Percentiles rank a stretch among this genome's conserved stretches.
Conservation (phyloP, 2,888 invertebrate species). For the Dryadula phaetusa region DNA sequence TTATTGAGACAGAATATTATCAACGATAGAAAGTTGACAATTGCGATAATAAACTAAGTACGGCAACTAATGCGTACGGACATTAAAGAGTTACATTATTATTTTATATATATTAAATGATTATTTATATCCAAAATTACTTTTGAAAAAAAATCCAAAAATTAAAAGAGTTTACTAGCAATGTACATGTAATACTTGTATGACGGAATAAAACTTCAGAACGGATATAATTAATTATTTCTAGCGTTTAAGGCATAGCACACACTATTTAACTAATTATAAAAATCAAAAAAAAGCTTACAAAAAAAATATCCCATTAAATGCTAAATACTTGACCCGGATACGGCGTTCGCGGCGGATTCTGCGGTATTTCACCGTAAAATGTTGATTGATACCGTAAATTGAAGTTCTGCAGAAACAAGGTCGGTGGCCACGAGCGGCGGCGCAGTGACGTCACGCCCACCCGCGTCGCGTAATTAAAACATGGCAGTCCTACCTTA, state of each 20-base stretch:
- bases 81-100: slow-evolving; percentile 3
- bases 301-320: slow-evolving; percentile 4
- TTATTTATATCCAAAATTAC: too few species aligned
- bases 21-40: slow-evolving; percentile 22
- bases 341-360: background rate
- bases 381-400: slow-evolving; percentile 17
- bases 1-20: slow-evolving; percentile 35
- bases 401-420: slow-evolving; percentile 11
- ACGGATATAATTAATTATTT: too few species aligned
- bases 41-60: slow-evolving; percentile 30
- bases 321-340: background rate
- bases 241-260: too few species aligned
- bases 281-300: background rate
- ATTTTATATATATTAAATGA: too few species aligned
- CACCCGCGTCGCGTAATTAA: slow-evolving; percentile 32
- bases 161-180: too few species aligned
- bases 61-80: background rate
- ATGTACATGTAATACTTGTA: too few species aligned
- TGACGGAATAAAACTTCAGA: too few species aligned
- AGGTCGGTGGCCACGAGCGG: slow-evolving; percentile 20
- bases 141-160: too few species aligned
- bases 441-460: slow-evolving; percentile 33
- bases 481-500: background rate
- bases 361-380: background rate
- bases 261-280: background rate